Base-by-base conservation (phyloP, 2,888 invertebrate genomes). In the Salticus scenicus region DNA sequence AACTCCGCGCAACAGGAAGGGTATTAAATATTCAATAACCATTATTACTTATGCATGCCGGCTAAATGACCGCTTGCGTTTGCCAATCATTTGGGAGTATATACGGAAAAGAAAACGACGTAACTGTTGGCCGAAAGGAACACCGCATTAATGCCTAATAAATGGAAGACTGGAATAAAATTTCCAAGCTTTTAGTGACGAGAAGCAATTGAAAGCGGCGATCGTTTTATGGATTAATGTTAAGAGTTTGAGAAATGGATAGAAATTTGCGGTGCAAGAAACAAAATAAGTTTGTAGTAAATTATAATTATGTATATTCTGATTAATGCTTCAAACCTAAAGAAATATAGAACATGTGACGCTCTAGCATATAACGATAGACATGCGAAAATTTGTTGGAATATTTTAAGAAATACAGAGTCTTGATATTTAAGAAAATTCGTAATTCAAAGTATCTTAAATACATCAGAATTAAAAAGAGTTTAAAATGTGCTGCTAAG, bases 21-120 rank as follows among this genome's bases (percentile, higher is more conserved):
- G 66, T 17, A 70, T 70, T 70, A 70, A 37, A 41, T 41, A 41
- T 70, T 70, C 41, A 41, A 41, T 41, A 42, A 33, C 41, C 70
- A 70, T 70, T n/a, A n/a, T n/a, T 70, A 70, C 41, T 70, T 70
- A 70, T 70, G 70, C 70, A 70, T 70, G 70, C 70, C 31, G 30
- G 70, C 37, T 70, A 70, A 70, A 70, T 70, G 37, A 70, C 70
- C 70, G 27, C 17, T 27, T n/a, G 70, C 66, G 30, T 31, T 57
- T 57, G 24, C 57, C 57, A 57, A 57, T 57, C 57, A 57, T 24
- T 12, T 20, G 20, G 17, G 24, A 4, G 4, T 24, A 24, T 4
- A 7, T 10, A 17, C 1, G 14, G 37, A 33, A 70, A 70, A 70
- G 41, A 41, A 70, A 41, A 70, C 27, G 70, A 41, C 14, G n/a